Percentiles rank a stretch among this genome's conserved stretches.
Conservation (phyloP, 2,888 invertebrate genomes). For the Eupeodes luniger region DNA sequence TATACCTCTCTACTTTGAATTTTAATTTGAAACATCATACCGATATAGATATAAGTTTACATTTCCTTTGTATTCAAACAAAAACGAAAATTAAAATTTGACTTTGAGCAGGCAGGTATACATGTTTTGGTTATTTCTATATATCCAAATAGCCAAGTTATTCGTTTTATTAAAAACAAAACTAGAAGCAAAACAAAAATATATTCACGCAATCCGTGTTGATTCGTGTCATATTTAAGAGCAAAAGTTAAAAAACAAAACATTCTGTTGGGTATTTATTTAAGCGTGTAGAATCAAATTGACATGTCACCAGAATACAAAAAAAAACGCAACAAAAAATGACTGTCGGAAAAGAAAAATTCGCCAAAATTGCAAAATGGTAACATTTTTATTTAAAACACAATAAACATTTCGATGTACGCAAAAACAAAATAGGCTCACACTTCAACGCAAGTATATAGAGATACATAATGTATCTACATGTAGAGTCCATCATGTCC, state of each 20-base stretch:
- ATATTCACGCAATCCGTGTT: conserved; percentile 11
- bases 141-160: too few relatives aligned
- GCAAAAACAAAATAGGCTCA: neutral
- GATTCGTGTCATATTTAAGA: conserved; percentile 5
- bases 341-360: neutral
- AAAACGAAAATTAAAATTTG: too few relatives aligned
- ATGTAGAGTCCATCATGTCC: too few relatives aligned
- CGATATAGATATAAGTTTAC: too few relatives aligned
- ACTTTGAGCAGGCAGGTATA: too few relatives aligned
- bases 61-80: too few relatives aligned
- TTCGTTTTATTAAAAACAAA: too few relatives aligned
- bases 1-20: too few relatives aligned
- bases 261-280: conserved; percentile 19
- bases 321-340: conserved; percentile 3
- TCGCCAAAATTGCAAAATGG: conserved; percentile 5
- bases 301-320: neutral
- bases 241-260: conserved; percentile 3
- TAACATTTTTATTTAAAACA: conserved; percentile 30
- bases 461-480: too few relatives aligned
- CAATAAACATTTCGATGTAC: conserved; percentile 1
- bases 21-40: too few relatives aligned
- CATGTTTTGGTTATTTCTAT: too few relatives aligned
- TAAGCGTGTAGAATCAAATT: conserved; percentile 34
- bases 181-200: neutral
- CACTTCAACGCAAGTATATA: neutral